A percentile compares a stretch with the other conserved stretches of the same genome.
Evolutionary conservation across 2,113 vertebrate genomes (phyloP).

Genomic region (Aegotheles bennettii): DNA sequence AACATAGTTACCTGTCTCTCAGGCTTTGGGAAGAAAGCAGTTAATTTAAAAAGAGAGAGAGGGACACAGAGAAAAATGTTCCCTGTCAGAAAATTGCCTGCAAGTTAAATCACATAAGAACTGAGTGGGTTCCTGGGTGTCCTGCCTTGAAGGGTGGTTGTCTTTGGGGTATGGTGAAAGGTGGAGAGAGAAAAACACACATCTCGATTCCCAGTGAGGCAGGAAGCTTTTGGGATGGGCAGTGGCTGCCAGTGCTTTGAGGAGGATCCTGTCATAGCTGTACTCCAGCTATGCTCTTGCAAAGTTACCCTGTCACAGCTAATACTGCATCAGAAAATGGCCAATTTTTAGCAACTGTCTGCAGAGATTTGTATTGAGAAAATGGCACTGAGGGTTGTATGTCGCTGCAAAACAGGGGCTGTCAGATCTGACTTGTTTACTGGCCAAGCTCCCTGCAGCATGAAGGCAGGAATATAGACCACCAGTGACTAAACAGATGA

Average conservation of each 20-base stretch:
- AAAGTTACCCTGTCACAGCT: background rate
- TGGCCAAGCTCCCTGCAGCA: background rate
- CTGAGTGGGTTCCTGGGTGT: background rate
- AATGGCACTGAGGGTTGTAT: background rate
- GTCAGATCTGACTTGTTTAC: background rate
- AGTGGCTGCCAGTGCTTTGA: background rate
- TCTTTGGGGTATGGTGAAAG: background rate
- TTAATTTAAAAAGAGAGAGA: background rate
- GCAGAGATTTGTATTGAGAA: background rate
- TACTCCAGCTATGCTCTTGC: background rate
- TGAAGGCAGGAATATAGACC: background rate
- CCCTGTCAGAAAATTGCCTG: background rate
- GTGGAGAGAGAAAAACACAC: background rate
- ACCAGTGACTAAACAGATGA: background rate
- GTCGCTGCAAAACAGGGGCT: background rate
- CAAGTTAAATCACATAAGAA: background rate
- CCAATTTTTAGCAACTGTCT: background rate
- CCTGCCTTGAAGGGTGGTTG: background rate
- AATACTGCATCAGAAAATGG: background rate
- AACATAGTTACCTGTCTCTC: accelerated
- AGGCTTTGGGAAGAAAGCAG: background rate
- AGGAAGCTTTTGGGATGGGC: background rate
- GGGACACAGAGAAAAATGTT: background rate
- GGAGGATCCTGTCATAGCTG: background rate
- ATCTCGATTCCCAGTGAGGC: accelerated